Base-by-base conservation (phyloP, 2,113 vertebrate species). In the Alligator sinensis region DNA sequence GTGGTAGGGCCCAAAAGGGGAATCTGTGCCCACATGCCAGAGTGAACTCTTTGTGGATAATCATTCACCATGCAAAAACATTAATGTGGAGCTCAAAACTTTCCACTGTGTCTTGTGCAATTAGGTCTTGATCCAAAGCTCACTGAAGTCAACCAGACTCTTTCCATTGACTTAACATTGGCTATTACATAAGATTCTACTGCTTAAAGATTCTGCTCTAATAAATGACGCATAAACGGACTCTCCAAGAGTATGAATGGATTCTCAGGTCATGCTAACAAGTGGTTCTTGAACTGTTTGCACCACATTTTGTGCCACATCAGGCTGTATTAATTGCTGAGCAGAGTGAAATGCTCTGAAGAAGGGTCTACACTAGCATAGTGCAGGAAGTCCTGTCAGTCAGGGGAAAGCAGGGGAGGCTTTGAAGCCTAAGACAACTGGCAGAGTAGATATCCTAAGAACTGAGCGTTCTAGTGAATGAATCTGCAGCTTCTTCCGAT, bases 81-180 rank as follows among this genome's bases (percentile, higher is more conserved):
- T 18, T 60, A 91, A 90, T 59, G 81, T 58, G 64, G 78, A 83
- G 68, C 87, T 90, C 80, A 86, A 54, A 92, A 94, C 68, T 95
- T 96, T 96, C 88, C 91, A 88, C 77, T 78, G 70, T 24, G 47
- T 72, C 70, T 92, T 83, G 80, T 74, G 64, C 84, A 82, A 90
- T 89, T 91, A 92, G 92, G 91, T 57, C 57, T 85, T 59, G 64
- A 64, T 96, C 91, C 92, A 91, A 82, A 96, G 70, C 82, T 47
- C 0, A 0, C 38, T 75, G 14, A 86, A 94, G 80, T 82, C 84
- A 75, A 60, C 58, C 55, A 88, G 83, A 97, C 60, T 74, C 54
- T 86, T 92, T 91, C 88, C 87, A 82, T 1, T 0, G 92, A 88
- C 91, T 90, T 91, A 63, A 47, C 80, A 84, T 47, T 12, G 11